Evolutionary conservation across 2,113 vertebrate species (phyloP).

Genomic region (Lepidothrix coronata): DNA sequence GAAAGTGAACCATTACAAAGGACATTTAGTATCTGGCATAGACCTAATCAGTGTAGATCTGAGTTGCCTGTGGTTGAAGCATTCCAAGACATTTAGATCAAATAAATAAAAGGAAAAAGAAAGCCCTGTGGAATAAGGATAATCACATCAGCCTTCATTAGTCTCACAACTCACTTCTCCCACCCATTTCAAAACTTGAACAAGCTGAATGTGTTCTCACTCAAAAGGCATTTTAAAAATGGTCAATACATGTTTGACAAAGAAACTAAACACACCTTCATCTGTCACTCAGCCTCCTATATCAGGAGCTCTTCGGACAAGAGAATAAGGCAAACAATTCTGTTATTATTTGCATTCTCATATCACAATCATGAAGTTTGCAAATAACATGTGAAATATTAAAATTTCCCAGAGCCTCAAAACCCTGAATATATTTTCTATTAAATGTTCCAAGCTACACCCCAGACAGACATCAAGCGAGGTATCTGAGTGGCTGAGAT

Average conservation of each 20-base stretch:
- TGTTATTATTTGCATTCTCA: neutral
- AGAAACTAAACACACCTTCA: neutral
- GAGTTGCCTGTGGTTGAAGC: neutral
- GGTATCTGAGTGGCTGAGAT: neutral
- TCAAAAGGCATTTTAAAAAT: constrained; percentile 14
- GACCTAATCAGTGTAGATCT: neutral
- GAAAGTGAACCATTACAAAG: neutral
- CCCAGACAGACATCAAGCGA: neutral
- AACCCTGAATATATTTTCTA: neutral
- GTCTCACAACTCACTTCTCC: constrained; percentile 21
- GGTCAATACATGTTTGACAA: neutral
- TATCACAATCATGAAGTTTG: neutral
- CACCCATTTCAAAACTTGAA: neutral
- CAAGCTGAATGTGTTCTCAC: neutral
- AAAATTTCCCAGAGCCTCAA: neutral
- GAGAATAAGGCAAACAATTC: neutral
- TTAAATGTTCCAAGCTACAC: neutral
- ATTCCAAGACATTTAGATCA: neutral
- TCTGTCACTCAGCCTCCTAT: neutral
- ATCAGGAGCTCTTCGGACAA: neutral
- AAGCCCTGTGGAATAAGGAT: neutral
- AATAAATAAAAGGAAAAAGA: neutral
- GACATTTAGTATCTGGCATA: neutral
- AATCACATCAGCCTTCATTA: constrained; percentile 5
- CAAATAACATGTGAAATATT: neutral